Conservation (phyloP, 2,888 invertebrate species). For the Eupelmus urozonus region DNA sequence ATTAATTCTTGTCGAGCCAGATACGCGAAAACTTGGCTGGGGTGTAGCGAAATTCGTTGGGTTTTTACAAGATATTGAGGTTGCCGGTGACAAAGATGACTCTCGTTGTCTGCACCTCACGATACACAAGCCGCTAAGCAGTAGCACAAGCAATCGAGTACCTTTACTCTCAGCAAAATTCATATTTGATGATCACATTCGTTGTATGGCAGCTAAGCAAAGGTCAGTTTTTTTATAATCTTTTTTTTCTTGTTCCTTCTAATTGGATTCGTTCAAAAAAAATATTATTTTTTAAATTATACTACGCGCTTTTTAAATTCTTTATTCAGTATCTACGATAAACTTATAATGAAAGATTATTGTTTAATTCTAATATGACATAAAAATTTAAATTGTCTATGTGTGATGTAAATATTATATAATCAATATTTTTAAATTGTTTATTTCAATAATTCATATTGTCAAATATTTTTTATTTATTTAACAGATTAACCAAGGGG, state of each 20-base stretch:
- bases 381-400: no score
- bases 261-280: background rate
- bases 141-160: constrained; percentile 83
- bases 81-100: constrained; percentile 96
- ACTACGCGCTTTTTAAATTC: no score
- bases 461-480: constrained; percentile 12
- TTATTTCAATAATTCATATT: background rate
- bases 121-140: constrained; percentile 88
- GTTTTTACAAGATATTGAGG: constrained; percentile 96
- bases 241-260: background rate
- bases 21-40: constrained; percentile 96
- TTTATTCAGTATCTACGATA: no score
- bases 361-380: no score
- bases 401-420: no score
- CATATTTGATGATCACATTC: constrained; percentile 98
- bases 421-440: background rate
- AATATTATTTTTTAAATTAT: background rate
- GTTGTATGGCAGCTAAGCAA: constrained; percentile 99
- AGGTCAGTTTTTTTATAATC: constrained; percentile 80
- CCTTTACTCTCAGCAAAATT: constrained; percentile 94
- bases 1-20: constrained; percentile 97
- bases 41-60: constrained; percentile 98
- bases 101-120: constrained; percentile 96
- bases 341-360: no score
- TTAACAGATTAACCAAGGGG: constrained; percentile 81